phyloP scores from a whole-genome alignment of 2,888 invertebrate species.

The Oligia strigilis region DNA sequence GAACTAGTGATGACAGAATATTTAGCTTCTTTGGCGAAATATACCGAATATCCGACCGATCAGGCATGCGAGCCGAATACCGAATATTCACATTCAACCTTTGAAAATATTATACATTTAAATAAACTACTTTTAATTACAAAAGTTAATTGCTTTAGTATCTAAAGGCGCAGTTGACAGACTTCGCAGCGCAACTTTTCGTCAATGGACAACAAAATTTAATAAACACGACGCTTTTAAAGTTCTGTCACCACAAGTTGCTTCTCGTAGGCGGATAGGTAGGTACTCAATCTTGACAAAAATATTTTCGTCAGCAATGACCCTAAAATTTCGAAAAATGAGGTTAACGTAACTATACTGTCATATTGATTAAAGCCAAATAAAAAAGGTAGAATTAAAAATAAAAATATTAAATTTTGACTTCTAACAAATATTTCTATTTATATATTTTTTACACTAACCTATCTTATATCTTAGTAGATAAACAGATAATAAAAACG shows the following conservation, averaged over 20 bases:
- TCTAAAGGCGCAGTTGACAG: slow-evolving; percentile 11
- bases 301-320: background rate
- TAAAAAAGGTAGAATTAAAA: slow-evolving; percentile 5
- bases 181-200: background rate
- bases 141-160: too few species aligned
- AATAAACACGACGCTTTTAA: background rate
- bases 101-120: slow-evolving; percentile 19
- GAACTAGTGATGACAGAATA: background rate
- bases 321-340: slow-evolving; percentile 10
- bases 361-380: background rate
- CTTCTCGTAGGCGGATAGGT: slow-evolving; percentile 13
- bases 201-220: background rate
- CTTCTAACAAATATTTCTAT: slow-evolving; percentile 27
- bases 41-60: slow-evolving; percentile 1
- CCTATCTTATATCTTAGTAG: slow-evolving; percentile 19
- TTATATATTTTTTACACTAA: slow-evolving; percentile 29
- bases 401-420: slow-evolving; percentile 9
- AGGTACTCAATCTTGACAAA: slow-evolving; percentile 10
- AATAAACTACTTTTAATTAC: slow-evolving; percentile 30
- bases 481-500: slow-evolving; percentile 22
- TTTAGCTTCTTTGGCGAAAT: background rate
- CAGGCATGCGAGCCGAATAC: background rate
- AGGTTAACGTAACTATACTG: background rate
- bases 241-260: background rate
- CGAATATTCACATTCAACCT: slow-evolving; percentile 5